phyloP scores from a whole-genome alignment of 2,888 invertebrate genomes.

The Lepidonotus clava region DNA sequence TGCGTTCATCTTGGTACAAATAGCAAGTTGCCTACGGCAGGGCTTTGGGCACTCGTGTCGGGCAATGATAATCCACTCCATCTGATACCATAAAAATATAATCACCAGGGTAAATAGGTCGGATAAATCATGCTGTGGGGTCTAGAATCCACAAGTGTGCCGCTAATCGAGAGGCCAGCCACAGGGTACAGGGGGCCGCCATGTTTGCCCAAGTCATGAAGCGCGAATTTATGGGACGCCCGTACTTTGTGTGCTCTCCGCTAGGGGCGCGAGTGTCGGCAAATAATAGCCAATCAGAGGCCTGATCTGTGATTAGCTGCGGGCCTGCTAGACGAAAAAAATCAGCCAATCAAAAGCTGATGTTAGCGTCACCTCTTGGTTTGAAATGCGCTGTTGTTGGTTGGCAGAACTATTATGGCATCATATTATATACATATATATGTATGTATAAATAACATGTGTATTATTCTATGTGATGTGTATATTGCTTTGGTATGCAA shows the following conservation, averaged over 20 bases:
- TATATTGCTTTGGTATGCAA: too few relatives aligned
- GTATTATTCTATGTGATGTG: too few relatives aligned
- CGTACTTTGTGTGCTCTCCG: not conserved
- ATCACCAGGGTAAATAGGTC: not conserved
- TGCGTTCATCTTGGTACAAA: not conserved
- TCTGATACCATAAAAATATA: not conserved
- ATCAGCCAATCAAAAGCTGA: conserved; percentile 7
- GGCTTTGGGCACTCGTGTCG: not conserved
- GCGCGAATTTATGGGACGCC: conserved; percentile 5
- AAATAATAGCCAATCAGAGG: conserved; percentile 4
- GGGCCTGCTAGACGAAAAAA: not conserved
- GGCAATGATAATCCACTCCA: not conserved
- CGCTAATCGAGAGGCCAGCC: not conserved
- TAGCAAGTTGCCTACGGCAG: too few relatives aligned
- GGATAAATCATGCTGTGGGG: not conserved
- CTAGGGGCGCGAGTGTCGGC: conserved; percentile 15
- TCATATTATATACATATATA: too few relatives aligned
- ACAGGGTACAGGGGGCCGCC: not conserved
- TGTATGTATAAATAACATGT: too few relatives aligned
- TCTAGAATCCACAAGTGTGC: not conserved
- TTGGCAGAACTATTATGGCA: not conserved
- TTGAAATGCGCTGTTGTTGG: not conserved
- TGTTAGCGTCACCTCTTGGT: not conserved
- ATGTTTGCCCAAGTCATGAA: not conserved
- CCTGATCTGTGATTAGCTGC: conserved; percentile 16